Percentiles rank a stretch among this genome's conserved stretches.
phyloP scores from a whole-genome alignment of 35 echinoderm and acorn worm genomes.

The Strongylocentrotus purpuratus region DNA sequence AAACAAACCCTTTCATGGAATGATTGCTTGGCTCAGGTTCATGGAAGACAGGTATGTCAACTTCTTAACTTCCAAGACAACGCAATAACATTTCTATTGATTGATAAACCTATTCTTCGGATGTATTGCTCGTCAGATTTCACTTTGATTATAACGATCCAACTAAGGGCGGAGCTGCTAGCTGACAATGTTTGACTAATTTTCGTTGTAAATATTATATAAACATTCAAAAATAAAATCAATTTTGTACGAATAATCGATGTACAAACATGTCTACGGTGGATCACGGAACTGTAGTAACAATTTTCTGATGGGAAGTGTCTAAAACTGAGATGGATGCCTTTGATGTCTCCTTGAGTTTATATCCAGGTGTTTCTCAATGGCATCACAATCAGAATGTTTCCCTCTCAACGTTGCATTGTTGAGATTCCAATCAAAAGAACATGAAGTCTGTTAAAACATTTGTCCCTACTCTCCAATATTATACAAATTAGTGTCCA shows the following conservation, averaged over 20 bases:
- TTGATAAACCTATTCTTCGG: too few species aligned
- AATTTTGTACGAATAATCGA: too few species aligned
- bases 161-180: too few species aligned
- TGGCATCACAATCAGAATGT: too few species aligned
- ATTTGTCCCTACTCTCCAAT: background rate
- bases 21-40: background rate
- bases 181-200: too few species aligned
- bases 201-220: too few species aligned
- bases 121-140: background rate
- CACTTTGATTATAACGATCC: too few species aligned
- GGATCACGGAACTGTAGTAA: background rate
- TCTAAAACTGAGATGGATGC: too few species aligned
- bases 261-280: too few species aligned
- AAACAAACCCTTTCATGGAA: background rate
- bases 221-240: too few species aligned
- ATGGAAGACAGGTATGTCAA: background rate
- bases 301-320: background rate
- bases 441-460: background rate
- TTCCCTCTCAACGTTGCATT: background rate
- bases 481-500: background rate
- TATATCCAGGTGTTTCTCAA: background rate
- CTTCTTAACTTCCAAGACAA: too few species aligned
- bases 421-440: background rate
- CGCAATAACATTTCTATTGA: too few species aligned
- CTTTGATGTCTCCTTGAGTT: background rate